Evolutionary conservation across 2,113 vertebrate species (phyloP), one percentile per base, ranked within the genome.

Genomic region (Anseranas semipalmata): DNA sequence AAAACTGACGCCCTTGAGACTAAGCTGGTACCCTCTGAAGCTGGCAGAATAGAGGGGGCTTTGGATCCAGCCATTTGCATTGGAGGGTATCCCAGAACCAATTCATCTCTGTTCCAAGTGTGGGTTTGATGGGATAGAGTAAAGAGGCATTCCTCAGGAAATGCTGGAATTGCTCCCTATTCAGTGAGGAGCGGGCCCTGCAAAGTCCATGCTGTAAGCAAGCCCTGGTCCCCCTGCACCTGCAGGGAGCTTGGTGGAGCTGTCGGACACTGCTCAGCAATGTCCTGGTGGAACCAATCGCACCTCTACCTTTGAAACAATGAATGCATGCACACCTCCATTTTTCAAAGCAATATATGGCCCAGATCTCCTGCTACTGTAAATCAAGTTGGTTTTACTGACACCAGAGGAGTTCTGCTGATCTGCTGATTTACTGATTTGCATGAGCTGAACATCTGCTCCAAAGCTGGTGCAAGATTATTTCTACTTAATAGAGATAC

Each of bases 61-160:
- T 96, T 86, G 92, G 84, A 87, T 85, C 73, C n/a, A 45, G 71
- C 77, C 89, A 58, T 95, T 95, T 95, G 89, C 94, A 85, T 94
- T 96, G 91, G 89, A 95, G 89, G 58, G 58, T 73, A 16, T 96
- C 95, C 92, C 91, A 95, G 95, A 96, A 96, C 74, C 87, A 94
- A 76, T 96, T 97, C 95, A 92, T 89, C 81, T 74, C 74, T 50
- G 33, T 68, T 95, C 55, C 71, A 73, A 95, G 89, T 50, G 58
- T 0, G 1, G 45, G 91, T 92, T 50, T 76, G 70, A 79, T 79
- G 81, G 53, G 46, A 43, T 37, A 28, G 70, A 74, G 41, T 53
- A 94, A 84, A 89, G 41, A 75, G 53, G 24, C 45, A 19, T 59
- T 96, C 60, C 70, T 85, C 7, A 0, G 83, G 43, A 93, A 89